Percentiles rank a stretch among this genome's conserved stretches.
phyloP scores from a whole-genome alignment of 2,797 vertebrate species.

The Microchirus variegatus region DNA sequence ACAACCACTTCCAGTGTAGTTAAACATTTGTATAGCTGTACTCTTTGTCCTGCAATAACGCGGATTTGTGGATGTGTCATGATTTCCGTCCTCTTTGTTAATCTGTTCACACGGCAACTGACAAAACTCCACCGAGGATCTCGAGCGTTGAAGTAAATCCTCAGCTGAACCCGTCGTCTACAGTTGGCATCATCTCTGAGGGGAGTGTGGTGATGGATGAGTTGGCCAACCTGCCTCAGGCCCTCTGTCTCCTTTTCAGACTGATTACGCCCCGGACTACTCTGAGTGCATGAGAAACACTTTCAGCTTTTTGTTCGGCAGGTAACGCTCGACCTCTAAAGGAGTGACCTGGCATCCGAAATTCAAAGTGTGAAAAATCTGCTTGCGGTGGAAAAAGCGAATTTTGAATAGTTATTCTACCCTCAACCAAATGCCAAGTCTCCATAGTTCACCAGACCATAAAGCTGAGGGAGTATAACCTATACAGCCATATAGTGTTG shows the following conservation, averaged over 20 bases:
- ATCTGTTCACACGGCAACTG: conserved; percentile 16
- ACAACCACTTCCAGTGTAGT: too few relatives aligned
- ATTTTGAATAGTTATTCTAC: neutral
- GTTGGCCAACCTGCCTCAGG: neutral
- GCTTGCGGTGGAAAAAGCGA: neutral
- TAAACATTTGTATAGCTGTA: too few relatives aligned
- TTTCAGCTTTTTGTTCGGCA: neutral
- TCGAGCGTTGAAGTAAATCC: conserved; percentile 14
- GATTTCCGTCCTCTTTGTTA: neutral
- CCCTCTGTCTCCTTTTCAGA: neutral
- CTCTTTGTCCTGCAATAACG: too few relatives aligned
- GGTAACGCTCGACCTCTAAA: neutral
- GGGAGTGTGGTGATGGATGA: conserved; percentile 6
- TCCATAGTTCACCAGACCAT: neutral
- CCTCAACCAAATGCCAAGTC: neutral
- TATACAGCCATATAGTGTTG: too few relatives aligned
- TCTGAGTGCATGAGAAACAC: neutral
- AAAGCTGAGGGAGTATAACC: neutral
- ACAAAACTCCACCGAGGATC: conserved; percentile 25
- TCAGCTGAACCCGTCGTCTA: conserved; percentile 19
- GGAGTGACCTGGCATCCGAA: neutral
- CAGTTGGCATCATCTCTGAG: conserved; percentile 3
- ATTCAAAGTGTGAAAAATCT: neutral
- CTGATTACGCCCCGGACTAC: neutral
- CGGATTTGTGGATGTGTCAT: too few relatives aligned